Evolutionary conservation across 2,797 vertebrate species (phyloP).

Genomic region (Platalea minor): DNA sequence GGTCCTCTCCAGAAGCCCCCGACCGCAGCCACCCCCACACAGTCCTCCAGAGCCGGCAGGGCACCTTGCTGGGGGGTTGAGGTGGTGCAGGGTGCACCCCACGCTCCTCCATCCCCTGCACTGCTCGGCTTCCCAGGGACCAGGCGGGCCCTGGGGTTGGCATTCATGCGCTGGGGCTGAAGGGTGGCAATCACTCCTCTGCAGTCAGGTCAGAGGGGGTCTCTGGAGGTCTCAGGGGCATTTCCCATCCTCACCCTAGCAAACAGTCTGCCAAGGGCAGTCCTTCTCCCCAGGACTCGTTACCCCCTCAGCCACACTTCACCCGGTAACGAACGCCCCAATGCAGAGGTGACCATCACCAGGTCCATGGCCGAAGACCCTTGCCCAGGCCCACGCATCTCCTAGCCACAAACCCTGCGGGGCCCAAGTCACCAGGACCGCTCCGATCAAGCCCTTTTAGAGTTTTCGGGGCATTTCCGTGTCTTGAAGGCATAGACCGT

Average conservation of each 20-base stretch:
- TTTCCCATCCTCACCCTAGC: too few relatives aligned
- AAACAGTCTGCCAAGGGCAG: not conserved
- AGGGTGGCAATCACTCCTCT: too few relatives aligned
- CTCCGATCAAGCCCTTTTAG: not conserved
- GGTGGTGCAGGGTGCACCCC: not conserved
- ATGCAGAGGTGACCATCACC: not conserved
- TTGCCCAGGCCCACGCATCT: not conserved
- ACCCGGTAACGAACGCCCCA: not conserved
- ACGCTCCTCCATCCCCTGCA: too few relatives aligned
- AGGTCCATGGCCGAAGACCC: not conserved
- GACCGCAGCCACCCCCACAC: rapidly evolving
- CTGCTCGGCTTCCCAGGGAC: too few relatives aligned
- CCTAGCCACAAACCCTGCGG: not conserved
- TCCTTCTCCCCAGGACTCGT: not conserved
- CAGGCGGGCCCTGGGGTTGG: too few relatives aligned
- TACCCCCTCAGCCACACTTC: not conserved
- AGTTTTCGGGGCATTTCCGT: slow-evolving; percentile 97
- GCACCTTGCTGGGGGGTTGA: not conserved
- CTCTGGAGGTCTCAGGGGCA: too few relatives aligned
- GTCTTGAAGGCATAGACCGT: slow-evolving; percentile 99
- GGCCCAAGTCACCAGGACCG: not conserved
- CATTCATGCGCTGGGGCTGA: too few relatives aligned
- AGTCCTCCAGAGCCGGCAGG: not conserved
- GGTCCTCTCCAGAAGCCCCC: not conserved
- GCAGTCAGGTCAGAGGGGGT: too few relatives aligned